Evolutionary conservation across 2,797 vertebrate genomes (phyloP).

Genomic region (Hipposideros larvatus): DNA sequence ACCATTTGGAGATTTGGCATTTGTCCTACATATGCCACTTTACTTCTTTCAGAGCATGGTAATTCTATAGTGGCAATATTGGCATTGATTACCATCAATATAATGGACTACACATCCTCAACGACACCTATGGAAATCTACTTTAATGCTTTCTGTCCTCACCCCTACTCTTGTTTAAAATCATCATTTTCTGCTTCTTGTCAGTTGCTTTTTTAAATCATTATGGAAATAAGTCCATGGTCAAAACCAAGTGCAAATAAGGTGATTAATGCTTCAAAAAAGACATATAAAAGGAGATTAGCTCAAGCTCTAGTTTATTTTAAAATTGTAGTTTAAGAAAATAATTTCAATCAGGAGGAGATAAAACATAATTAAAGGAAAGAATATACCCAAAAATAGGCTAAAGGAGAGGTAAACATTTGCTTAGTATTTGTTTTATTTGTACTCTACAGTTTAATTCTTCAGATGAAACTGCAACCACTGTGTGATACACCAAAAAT

Average conservation of each 20-base stretch:
- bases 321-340: conserved; percentile 74
- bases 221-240: conserved; percentile 69
- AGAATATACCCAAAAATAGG: conserved; percentile 40
- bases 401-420: conserved; percentile 45
- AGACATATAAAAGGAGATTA: conserved; percentile 59
- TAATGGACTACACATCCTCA: neutral
- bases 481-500: neutral
- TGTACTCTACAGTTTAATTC: neutral
- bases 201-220: conserved; percentile 75
- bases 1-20: neutral
- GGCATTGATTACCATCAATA: conserved; percentile 1
- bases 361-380: conserved; percentile 53
- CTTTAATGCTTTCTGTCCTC: conserved; percentile 1
- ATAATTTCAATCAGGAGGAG: conserved; percentile 68
- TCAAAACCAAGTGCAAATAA: conserved; percentile 82
- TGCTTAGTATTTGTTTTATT: conserved; percentile 33
- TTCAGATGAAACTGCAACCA: neutral
- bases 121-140: neutral
- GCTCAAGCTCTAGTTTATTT: conserved; percentile 59
- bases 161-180: conserved; percentile 53
- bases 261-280: conserved; percentile 78
- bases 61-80: conserved; percentile 39
- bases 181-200: conserved; percentile 42
- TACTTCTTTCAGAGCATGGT: neutral
- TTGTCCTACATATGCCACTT: neutral